Conservation (phyloP, 2,113 vertebrate genomes). For the Rhabdornis inornatus region DNA sequence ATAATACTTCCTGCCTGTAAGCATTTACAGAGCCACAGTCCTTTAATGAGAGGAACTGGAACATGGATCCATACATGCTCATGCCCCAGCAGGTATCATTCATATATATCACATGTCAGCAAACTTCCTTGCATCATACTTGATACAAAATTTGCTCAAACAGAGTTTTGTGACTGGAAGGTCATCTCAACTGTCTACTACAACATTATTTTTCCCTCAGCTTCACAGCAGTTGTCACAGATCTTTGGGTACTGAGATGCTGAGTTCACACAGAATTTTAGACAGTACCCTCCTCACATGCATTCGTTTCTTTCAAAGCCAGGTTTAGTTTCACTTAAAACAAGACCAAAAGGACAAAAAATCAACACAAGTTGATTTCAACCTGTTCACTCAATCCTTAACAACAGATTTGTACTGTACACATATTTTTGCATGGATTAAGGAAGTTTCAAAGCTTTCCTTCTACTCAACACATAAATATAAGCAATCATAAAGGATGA, state of each 20-base stretch:
- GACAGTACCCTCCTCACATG: not conserved
- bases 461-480: not conserved
- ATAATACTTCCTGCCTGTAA: not conserved
- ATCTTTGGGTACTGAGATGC: not conserved
- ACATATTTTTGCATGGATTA: not conserved
- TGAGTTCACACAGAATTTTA: not conserved
- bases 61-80: fast-evolving
- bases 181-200: not conserved
- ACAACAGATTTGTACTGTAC: not conserved
- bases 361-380: not conserved
- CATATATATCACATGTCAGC: fast-evolving
- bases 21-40: not conserved
- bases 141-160: not conserved
- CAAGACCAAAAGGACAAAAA: not conserved
- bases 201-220: not conserved
- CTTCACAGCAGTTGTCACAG: not conserved
- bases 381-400: not conserved
- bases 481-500: not conserved
- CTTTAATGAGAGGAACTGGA: not conserved
- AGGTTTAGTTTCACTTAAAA: not conserved
- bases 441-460: not conserved
- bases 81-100: not conserved
- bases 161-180: not conserved
- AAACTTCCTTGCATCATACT: not conserved
- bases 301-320: not conserved